Evolutionary conservation across 2,888 invertebrate species (phyloP).

Genomic region (Diarsia dahlii): DNA sequence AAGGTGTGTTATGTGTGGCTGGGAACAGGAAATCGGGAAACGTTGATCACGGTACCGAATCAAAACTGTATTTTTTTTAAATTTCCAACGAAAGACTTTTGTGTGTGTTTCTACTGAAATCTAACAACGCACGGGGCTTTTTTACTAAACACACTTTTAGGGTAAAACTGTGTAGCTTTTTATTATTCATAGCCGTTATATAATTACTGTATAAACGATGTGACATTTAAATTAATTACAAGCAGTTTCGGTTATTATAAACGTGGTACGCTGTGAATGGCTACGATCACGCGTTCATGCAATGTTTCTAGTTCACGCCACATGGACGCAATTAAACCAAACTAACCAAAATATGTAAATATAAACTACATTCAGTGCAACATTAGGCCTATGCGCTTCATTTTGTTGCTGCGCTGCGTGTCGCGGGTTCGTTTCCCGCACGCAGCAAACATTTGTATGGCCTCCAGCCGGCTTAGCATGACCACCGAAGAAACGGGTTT

Average conservation of each 20-base stretch:
- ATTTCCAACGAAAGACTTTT: too few relatives aligned
- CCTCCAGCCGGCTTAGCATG: too few relatives aligned
- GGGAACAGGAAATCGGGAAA: constrained; percentile 1
- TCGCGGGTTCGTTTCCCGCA: too few relatives aligned
- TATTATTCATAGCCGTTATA: background rate
- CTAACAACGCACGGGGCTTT: background rate
- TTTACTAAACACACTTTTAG: too few relatives aligned
- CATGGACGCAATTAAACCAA: background rate
- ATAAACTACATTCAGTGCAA: background rate
- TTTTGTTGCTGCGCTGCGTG: too few relatives aligned
- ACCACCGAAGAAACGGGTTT: too few relatives aligned
- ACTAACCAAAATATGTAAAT: background rate
- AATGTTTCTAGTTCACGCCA: constrained; percentile 21
- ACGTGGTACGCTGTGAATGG: background rate
- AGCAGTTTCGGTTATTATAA: background rate
- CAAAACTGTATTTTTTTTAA: too few relatives aligned
- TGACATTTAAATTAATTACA: background rate
- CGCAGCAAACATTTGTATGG: too few relatives aligned
- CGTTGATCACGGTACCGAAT: background rate
- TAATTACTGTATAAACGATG: background rate
- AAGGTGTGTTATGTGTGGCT: background rate
- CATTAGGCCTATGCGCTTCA: background rate
- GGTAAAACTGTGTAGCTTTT: background rate
- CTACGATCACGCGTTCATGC: background rate
- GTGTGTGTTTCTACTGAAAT: background rate